phyloP scores from a whole-genome alignment of 1,140 invertebrate species.

The Hyposmocoma kahamanoa region DNA sequence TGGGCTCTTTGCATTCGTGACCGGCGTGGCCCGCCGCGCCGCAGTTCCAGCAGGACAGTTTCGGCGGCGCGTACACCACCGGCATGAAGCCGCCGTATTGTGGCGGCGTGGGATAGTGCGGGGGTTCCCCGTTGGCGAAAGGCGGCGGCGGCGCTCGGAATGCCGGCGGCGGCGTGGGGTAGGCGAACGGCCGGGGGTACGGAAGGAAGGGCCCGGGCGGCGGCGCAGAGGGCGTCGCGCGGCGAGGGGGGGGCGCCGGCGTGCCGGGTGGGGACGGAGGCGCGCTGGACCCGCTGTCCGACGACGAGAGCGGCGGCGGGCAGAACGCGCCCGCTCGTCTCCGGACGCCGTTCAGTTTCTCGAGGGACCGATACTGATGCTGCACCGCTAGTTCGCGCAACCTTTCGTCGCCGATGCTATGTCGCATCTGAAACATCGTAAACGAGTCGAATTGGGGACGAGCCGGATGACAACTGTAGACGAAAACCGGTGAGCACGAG shows the following conservation, averaged over 20 bases:
- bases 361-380: conserved; percentile 74
- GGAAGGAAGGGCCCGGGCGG: conserved; percentile 66
- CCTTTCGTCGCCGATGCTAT: conserved; percentile 55
- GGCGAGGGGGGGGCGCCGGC: conserved; percentile 49
- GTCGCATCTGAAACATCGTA: conserved; percentile 73
- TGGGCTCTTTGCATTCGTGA: conserved; percentile 87
- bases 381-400: conserved; percentile 67
- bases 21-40: conserved; percentile 85
- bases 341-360: conserved; percentile 71
- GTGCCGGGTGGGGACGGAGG: conserved; percentile 77
- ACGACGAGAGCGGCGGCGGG: conserved; percentile 58
- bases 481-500: too few species aligned
- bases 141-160: conserved; percentile 54
- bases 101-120: conserved; percentile 58
- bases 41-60: conserved; percentile 82
- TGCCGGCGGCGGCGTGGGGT: conserved; percentile 59
- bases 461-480: too few species aligned
- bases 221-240: conserved; percentile 35
- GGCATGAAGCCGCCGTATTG: conserved; percentile 70
- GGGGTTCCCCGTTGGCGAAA: conserved; percentile 62
- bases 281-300: conserved; percentile 76
- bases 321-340: conserved; percentile 59
- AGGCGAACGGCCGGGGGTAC: conserved; percentile 70
- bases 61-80: conserved; percentile 74
- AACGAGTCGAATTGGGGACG: too few species aligned